phyloP scores from a whole-genome alignment of 35 echinoderm and acorn worm species.

The Apostichopus californicus region DNA sequence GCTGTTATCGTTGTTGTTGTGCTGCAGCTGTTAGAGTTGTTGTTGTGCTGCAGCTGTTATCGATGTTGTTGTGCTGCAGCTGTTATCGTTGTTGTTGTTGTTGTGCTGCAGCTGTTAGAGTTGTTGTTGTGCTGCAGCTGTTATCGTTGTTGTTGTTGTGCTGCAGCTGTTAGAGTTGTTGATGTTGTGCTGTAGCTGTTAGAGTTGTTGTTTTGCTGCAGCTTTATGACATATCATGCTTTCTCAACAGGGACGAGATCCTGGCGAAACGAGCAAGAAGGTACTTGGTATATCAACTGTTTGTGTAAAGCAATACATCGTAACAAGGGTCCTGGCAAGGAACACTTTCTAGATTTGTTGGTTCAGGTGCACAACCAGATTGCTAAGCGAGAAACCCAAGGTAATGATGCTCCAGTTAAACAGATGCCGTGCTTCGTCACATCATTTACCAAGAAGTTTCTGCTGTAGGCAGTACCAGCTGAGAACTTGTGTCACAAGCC shows the following conservation, averaged over 20 bases:
- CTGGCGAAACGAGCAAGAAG: conserved; percentile 63
- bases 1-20: too few relatives aligned
- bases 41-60: too few relatives aligned
- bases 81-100: too few relatives aligned
- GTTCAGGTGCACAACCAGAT: conserved; percentile 53
- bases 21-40: too few relatives aligned
- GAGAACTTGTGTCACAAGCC: too few relatives aligned
- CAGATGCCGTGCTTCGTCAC: conserved; percentile 76
- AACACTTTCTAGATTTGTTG: conserved; percentile 67
- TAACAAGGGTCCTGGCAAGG: not conserved
- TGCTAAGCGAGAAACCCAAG: not conserved
- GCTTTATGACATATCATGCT: not conserved
- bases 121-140: too few relatives aligned
- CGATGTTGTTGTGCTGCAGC: too few relatives aligned
- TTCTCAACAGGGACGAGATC: conserved; percentile 64
- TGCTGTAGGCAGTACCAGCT: not conserved
- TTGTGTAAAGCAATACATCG: conserved; percentile 33
- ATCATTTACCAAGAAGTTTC: conserved; percentile 71
- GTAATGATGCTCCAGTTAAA: conserved; percentile 45
- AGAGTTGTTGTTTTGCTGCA: too few relatives aligned
- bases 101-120: too few relatives aligned
- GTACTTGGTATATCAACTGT: conserved; percentile 75
- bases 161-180: too few relatives aligned
- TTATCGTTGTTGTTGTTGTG: too few relatives aligned
- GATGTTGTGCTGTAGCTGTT: too few relatives aligned